phyloP scores from a whole-genome alignment of 2,888 invertebrate genomes.

The Lissocephala sabroskyi region DNA sequence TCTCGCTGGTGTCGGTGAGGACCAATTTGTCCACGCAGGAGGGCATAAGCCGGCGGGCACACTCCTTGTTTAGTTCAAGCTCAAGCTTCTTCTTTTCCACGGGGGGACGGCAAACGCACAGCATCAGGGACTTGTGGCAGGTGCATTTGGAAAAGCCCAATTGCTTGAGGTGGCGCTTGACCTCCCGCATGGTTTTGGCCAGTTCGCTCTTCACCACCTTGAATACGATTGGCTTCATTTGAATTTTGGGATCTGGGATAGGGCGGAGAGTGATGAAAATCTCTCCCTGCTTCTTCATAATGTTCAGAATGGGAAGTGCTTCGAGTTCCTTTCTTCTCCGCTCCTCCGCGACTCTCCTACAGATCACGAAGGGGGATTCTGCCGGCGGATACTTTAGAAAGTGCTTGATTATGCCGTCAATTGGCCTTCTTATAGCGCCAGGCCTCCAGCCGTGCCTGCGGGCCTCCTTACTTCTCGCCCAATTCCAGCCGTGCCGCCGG shows the following conservation, averaged over 20 bases:
- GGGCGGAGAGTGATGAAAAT: conserved; percentile 75
- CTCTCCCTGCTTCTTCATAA: conserved; percentile 78
- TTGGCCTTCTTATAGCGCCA: conserved; percentile 65
- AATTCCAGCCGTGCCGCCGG: conserved; percentile 79
- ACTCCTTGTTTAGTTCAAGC: conserved; percentile 74
- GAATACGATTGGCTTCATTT: conserved; percentile 77
- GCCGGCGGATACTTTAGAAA: conserved; percentile 55
- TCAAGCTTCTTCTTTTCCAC: conserved; percentile 72
- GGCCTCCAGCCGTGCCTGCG: conserved; percentile 67
- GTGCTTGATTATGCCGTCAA: conserved; percentile 66
- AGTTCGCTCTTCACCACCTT: conserved; percentile 77
- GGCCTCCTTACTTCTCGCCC: conserved; percentile 71
- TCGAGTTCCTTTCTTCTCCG: too few relatives aligned
- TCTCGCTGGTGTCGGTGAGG: conserved; percentile 68
- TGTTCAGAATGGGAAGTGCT: conserved; percentile 75
- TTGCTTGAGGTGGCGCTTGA: conserved; percentile 74
- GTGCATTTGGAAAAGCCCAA: conserved; percentile 75
- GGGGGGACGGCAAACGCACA: conserved; percentile 60
- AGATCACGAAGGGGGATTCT: conserved; percentile 32
- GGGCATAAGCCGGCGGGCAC: conserved; percentile 38
- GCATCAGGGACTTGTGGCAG: conserved; percentile 73
- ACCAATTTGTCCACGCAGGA: conserved; percentile 51
- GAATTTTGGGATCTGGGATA: not conserved
- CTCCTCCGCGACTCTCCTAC: too few relatives aligned
- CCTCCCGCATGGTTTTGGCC: conserved; percentile 73